Conservation (phyloP, 2,113 vertebrate genomes). For the Thermophis baileyi region DNA sequence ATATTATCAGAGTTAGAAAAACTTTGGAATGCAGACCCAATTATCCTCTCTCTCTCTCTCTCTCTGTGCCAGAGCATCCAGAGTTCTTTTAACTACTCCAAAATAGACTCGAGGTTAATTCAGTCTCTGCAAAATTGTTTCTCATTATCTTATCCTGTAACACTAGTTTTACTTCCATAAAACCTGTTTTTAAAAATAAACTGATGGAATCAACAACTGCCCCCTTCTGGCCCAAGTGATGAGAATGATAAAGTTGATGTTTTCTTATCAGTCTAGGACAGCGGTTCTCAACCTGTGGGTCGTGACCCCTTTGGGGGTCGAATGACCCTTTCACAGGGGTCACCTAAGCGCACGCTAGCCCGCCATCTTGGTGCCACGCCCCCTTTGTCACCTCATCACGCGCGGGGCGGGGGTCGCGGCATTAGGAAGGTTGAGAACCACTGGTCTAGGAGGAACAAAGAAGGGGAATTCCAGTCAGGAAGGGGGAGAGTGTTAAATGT, state of each 20-base stretch:
- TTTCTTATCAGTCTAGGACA: background rate
- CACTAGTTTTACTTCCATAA: background rate
- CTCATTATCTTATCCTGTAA: background rate
- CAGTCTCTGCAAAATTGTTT: background rate
- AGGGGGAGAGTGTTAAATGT: background rate
- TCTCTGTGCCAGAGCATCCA: background rate
- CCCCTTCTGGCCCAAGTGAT: background rate
- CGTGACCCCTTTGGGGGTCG: no score
- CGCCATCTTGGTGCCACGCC: no score
- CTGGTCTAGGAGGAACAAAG: background rate
- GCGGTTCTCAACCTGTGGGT: no score
- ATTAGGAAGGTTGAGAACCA: no score
- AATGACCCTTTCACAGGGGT: no score
- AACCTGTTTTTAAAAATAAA: background rate
- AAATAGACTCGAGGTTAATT: background rate
- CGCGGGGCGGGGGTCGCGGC: no score
- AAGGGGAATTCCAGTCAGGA: background rate
- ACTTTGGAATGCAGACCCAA: background rate
- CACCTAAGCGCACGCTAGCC: no score
- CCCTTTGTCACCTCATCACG: no score
- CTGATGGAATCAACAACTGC: background rate
- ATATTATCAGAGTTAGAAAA: background rate
- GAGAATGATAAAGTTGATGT: background rate
- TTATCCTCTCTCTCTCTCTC: no score
- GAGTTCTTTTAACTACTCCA: background rate